Evolutionary conservation across 1,140 invertebrate species (phyloP).

Genomic region (Tetraneura akinire): DNA sequence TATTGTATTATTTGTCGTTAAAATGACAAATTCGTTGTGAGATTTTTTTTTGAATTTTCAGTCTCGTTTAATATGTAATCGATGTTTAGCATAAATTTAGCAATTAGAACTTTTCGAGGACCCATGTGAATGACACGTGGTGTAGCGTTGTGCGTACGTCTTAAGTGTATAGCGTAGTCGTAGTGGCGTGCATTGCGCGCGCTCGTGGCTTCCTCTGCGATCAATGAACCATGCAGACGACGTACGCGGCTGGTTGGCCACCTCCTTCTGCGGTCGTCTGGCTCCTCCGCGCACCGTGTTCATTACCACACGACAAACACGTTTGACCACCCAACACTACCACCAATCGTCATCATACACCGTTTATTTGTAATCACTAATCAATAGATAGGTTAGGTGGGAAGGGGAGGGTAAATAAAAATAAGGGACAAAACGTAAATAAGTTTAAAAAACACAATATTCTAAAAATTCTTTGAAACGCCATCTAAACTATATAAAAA

Average conservation of each 20-base stretch:
- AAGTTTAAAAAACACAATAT: not conserved
- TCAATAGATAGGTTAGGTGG: too few species aligned
- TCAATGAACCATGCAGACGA: constrained; percentile 49
- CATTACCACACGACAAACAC: constrained; percentile 16
- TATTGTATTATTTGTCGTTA: not conserved
- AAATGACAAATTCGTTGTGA: too few species aligned
- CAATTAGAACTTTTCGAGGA: not conserved
- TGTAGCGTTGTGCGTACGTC: not conserved
- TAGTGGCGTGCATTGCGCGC: constrained; percentile 41
- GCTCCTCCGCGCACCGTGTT: not conserved
- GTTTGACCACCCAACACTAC: constrained; percentile 41
- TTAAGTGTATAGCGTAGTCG: constrained; percentile 5
- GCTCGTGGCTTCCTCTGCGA: constrained; percentile 39
- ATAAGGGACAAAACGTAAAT: not conserved
- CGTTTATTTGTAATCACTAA: too few species aligned
- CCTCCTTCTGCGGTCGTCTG: not conserved
- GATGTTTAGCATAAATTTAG: too few species aligned
- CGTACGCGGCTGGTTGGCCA: not conserved
- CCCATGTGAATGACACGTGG: constrained; percentile 49
- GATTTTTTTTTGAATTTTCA: not conserved
- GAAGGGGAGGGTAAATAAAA: not conserved
- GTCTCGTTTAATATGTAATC: not conserved
- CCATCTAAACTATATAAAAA: not conserved
- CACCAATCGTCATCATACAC: not conserved
- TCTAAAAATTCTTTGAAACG: too few species aligned